A percentile compares a stretch with the other conserved stretches of the same genome.
phyloP scores from a whole-genome alignment of 2,888 invertebrate genomes.

The Germaria angustata region DNA sequence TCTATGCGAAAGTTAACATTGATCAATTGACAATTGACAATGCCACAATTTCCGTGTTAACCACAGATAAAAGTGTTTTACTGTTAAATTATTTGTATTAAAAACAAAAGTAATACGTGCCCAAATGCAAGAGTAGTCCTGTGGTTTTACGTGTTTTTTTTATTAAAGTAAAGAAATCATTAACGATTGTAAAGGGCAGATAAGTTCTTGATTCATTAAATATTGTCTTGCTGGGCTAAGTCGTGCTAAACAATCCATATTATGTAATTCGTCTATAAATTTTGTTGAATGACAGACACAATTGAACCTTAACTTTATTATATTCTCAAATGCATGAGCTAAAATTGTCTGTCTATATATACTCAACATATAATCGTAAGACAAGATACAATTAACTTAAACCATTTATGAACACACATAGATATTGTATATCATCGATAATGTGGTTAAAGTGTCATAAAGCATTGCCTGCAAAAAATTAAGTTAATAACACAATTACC shows the following conservation, averaged over 20 bases:
- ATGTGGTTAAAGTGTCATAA: background rate
- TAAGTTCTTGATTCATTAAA: conserved; percentile 46
- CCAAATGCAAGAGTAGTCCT: conserved; percentile 17
- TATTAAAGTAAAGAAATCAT: conserved; percentile 1
- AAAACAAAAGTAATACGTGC: conserved; percentile 41
- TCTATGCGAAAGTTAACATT: too few species aligned
- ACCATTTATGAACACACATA: too few species aligned
- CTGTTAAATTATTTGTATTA: background rate
- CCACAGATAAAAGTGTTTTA: background rate
- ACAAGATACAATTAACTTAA: background rate
- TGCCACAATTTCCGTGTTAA: too few species aligned
- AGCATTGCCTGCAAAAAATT: background rate
- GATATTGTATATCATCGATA: background rate
- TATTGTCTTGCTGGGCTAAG: conserved; percentile 49
- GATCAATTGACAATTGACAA: too few species aligned
- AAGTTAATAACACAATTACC: conserved; percentile 28
- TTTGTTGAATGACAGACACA: background rate
- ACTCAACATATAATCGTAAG: background rate
- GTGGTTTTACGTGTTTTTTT: conserved; percentile 52
- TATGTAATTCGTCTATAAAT: background rate
- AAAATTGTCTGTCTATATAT: too few species aligned
- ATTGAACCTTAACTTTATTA: background rate
- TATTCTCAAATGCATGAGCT: background rate
- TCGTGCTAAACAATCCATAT: background rate
- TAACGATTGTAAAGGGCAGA: background rate